These are phyloP conservation scores for Erynnis tages DNA, from an alignment of 2,888 invertebrate species.

Conservation along the genomic window DNA sequence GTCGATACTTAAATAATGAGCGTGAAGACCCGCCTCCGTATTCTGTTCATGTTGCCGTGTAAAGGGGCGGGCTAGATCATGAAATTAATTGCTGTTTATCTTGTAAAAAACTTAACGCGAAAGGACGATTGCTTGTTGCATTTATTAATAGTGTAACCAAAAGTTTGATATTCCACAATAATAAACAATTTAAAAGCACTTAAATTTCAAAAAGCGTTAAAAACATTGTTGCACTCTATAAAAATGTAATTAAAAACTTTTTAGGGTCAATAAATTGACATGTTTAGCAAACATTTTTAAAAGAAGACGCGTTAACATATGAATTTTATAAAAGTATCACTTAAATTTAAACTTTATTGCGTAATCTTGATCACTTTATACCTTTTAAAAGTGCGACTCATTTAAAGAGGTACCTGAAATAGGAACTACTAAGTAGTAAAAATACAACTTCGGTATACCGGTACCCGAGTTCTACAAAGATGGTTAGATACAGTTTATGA, in stretches of 20 bases:
- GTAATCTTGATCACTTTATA: neutral
- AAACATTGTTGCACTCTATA: neutral
- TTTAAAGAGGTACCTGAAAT: neutral
- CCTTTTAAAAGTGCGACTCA: neutral
- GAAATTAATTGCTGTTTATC: slow-evolving; percentile 1
- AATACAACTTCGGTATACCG: neutral
- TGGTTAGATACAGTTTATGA: neutral
- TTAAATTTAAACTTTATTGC: slow-evolving; percentile 9
- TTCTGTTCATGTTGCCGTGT: slow-evolving; percentile 1
- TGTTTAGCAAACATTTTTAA: neutral
- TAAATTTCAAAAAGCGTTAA: too few relatives aligned
- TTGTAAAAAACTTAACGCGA: neutral
- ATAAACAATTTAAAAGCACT: too few relatives aligned
- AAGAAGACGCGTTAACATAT: neutral
- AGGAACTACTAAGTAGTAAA: neutral
- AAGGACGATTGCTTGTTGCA: neutral
- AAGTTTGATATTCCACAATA: too few relatives aligned
- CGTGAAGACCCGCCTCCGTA: neutral
- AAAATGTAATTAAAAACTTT: neutral
- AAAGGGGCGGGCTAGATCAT: slow-evolving; percentile 6
- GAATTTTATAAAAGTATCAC: neutral
- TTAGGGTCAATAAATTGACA: neutral
- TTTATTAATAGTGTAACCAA: neutral
- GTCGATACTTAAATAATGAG: slow-evolving; percentile 12
- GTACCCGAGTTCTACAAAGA: neutral